These are phyloP conservation scores for Bimastos eiseni DNA, from an alignment of 2,888 invertebrate species.

Conservation along the genomic window DNA sequence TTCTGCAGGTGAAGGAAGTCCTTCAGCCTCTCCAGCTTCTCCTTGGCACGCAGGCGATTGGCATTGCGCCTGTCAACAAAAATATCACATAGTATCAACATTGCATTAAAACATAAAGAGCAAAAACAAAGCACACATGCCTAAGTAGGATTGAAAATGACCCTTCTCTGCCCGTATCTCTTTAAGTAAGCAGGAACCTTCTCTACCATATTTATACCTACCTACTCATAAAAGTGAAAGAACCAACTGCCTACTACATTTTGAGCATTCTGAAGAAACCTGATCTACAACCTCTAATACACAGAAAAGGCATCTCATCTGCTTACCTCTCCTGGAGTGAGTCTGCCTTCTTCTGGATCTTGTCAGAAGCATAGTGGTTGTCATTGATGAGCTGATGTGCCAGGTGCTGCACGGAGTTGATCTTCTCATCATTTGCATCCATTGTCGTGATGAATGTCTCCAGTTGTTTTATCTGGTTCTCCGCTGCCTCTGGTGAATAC, in stretches of 20 bases:
- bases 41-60: constrained; percentile 87
- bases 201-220: background rate
- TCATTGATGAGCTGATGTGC: constrained; percentile 83
- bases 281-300: background rate
- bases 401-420: constrained; percentile 92
- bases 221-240: background rate
- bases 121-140: background rate
- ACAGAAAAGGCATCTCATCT: background rate
- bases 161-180: background rate
- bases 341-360: constrained; percentile 92
- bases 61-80: constrained; percentile 69
- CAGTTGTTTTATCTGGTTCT: constrained; percentile 93
- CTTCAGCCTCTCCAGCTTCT: constrained; percentile 87
- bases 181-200: constrained; percentile 2
- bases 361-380: constrained; percentile 92
- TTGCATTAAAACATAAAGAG: background rate
- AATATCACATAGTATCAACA: background rate
- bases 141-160: background rate
- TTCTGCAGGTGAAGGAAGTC: constrained; percentile 94
- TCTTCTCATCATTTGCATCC: constrained; percentile 99
- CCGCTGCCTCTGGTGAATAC: constrained; percentile 90
- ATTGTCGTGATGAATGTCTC: constrained; percentile 98
- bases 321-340: constrained; percentile 79
- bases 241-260: background rate
- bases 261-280: background rate